Evolutionary conservation across 2,113 vertebrate species (phyloP).

Genomic region (Gymnocephalus cernua): DNA sequence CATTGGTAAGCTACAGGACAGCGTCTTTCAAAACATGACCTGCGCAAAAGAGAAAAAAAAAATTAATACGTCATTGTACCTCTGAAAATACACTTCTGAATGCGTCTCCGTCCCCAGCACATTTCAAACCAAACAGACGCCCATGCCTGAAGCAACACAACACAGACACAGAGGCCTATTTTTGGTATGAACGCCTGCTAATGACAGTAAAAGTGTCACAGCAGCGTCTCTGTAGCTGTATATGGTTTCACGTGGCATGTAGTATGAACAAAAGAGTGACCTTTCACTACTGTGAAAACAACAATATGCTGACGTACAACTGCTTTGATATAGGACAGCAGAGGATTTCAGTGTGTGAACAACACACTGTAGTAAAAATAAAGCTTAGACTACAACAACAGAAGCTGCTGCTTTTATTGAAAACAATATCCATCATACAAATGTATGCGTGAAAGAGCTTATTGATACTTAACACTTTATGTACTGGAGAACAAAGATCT

Average conservation of each 20-base stretch:
- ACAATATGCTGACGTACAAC: neutral
- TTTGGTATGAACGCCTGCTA: neutral
- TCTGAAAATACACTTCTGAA: too few species aligned
- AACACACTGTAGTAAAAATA: neutral
- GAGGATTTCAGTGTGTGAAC: neutral
- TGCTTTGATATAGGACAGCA: neutral
- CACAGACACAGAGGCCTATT: neutral
- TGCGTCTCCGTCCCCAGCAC: too few species aligned
- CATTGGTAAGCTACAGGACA: too few species aligned
- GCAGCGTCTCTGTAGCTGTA: too few species aligned
- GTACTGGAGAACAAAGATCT: neutral
- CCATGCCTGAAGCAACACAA: neutral
- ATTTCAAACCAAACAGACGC: too few species aligned
- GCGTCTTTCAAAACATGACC: too few species aligned
- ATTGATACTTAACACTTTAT: neutral
- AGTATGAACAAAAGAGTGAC: conserved; percentile 34
- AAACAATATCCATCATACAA: neutral
- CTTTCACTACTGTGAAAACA: neutral
- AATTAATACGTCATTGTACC: too few species aligned
- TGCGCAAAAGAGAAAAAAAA: too few species aligned
- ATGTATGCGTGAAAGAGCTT: neutral
- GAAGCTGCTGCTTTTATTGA: neutral
- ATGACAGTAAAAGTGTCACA: neutral
- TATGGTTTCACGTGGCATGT: neutral
- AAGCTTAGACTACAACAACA: neutral